Conservation (phyloP, 2,888 invertebrate genomes). For the Acanthacorydalis orientalis region DNA sequence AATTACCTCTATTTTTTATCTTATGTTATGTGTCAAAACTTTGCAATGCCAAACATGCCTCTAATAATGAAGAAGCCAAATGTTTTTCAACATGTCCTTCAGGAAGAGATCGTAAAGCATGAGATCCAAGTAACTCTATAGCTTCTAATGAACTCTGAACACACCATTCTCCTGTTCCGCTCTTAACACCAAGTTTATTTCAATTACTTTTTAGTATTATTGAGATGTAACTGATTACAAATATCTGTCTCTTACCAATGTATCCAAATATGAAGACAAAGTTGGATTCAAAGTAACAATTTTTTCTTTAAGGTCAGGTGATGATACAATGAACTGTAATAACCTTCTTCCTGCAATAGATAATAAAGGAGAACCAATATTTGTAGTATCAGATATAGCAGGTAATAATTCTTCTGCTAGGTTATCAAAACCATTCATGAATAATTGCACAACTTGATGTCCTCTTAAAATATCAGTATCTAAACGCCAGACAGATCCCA, state of each 20-base stretch:
- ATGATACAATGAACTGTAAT: constrained; percentile 42
- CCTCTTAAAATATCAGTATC: constrained; percentile 55
- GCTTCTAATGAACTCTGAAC: constrained; percentile 18
- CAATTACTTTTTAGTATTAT: too few species aligned
- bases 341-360: constrained; percentile 70
- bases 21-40: constrained; percentile 10
- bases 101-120: constrained; percentile 25
- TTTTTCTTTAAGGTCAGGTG: constrained; percentile 41
- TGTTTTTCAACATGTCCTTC: constrained; percentile 24
- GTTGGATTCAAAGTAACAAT: constrained; percentile 63
- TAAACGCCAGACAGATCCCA: constrained; percentile 64
- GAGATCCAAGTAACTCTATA: constrained; percentile 24
- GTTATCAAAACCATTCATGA: constrained; percentile 42
- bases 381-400: constrained; percentile 48
- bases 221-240: not conserved
- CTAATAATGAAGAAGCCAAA: constrained; percentile 30
- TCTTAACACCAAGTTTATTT: constrained; percentile 1
- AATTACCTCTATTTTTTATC: too few species aligned
- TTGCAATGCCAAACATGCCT: constrained; percentile 23
- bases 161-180: constrained; percentile 21
- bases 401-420: constrained; percentile 44
- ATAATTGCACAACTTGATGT: constrained; percentile 52
- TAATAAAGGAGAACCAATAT: constrained; percentile 52
- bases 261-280: constrained; percentile 58
- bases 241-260: constrained; percentile 30